Conservation (phyloP, 2,888 invertebrate genomes). For the Anaspis maculata region DNA sequence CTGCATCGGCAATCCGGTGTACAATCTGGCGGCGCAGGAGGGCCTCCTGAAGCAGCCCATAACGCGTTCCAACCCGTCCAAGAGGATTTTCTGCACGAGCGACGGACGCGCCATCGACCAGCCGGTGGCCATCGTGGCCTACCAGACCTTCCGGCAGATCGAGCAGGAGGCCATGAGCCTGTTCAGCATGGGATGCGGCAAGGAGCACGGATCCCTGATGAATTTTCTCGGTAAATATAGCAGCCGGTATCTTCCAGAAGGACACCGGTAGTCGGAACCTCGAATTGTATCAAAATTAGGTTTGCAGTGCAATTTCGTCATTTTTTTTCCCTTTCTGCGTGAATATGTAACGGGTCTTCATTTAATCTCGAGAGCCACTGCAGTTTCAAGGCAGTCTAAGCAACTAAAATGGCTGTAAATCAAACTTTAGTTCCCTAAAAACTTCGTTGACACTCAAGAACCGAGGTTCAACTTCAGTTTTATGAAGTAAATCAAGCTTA, state of each 20-base stretch:
- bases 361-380: too few relatives aligned
- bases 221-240: conserved; percentile 56
- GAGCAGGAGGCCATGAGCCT: conserved; percentile 58
- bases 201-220: conserved; percentile 54
- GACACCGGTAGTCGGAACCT: too few relatives aligned
- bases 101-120: conserved; percentile 60
- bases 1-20: conserved; percentile 62
- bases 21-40: conserved; percentile 61
- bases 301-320: too few relatives aligned
- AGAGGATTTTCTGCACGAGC: conserved; percentile 59
- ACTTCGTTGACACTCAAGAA: background rate
- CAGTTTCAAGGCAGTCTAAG: too few relatives aligned
- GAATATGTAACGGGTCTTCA: too few relatives aligned
- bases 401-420: too few relatives aligned
- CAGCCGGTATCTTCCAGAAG: too few relatives aligned
- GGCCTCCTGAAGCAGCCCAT: conserved; percentile 55
- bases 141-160: conserved; percentile 58
- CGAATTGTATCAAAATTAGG: too few relatives aligned
- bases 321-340: too few relatives aligned
- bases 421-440: background rate
- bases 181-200: conserved; percentile 53
- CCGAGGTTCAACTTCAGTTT: too few relatives aligned
- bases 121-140: conserved; percentile 55
- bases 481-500: too few relatives aligned
- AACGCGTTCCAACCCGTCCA: conserved; percentile 47